phyloP scores from a whole-genome alignment of 2,888 invertebrate genomes.

The Nasonovia ribisnigri region DNA sequence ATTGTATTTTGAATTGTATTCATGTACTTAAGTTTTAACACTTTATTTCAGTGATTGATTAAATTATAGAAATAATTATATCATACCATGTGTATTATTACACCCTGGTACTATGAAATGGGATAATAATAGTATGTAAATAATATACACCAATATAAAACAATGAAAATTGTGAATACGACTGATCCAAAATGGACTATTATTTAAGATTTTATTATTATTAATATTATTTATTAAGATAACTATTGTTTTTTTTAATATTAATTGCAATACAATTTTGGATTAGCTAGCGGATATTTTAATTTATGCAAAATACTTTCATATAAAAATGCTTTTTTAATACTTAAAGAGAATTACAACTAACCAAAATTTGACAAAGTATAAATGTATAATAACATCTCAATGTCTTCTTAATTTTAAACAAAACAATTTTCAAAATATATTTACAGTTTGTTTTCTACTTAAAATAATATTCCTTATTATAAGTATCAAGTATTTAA shows the following conservation, averaged over 20 bases:
- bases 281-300: neutral
- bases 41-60: neutral
- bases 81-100: neutral
- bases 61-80: neutral
- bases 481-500: neutral
- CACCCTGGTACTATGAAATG: neutral
- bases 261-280: neutral
- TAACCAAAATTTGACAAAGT: neutral
- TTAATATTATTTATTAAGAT: neutral
- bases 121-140: neutral
- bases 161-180: neutral
- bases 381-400: neutral
- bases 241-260: neutral
- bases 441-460: slow-evolving; percentile 2
- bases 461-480: neutral
- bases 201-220: too few relatives aligned
- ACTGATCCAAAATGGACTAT: neutral
- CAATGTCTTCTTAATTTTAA: slow-evolving; percentile 4
- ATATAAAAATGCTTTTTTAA: neutral
- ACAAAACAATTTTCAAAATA: neutral
- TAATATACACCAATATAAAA: neutral
- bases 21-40: neutral
- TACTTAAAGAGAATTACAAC: neutral
- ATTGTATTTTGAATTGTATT: neutral
- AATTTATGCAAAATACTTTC: neutral